Conservation (phyloP, 1,140 invertebrate species). For the Ceratina australensis region DNA sequence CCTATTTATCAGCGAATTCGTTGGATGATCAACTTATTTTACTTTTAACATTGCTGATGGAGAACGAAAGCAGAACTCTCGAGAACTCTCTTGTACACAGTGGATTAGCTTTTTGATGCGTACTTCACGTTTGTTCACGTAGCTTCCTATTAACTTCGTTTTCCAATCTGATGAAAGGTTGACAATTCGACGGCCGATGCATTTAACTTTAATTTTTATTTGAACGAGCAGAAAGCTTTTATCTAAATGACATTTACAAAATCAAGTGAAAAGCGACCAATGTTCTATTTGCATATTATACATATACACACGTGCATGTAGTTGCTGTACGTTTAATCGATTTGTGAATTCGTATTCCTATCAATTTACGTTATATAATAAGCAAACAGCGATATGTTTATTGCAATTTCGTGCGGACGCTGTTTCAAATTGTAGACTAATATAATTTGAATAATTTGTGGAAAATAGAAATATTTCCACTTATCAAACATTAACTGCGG, state of each 20-base stretch:
- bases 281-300: conserved; percentile 3
- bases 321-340: too few species aligned
- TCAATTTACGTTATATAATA: not conserved
- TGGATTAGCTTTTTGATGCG: not conserved
- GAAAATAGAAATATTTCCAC: too few species aligned
- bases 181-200: conserved; percentile 1
- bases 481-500: too few species aligned
- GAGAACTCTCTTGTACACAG: not conserved
- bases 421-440: not conserved
- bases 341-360: not conserved
- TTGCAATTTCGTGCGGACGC: not conserved
- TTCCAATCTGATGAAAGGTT: not conserved
- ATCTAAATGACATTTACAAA: conserved; percentile 34
- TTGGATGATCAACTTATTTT: too few species aligned
- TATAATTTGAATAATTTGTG: too few species aligned
- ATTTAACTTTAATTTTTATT: conserved; percentile 23
- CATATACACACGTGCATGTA: too few species aligned
- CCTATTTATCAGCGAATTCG: too few species aligned
- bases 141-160: not conserved
- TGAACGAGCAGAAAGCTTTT: conserved; percentile 11
- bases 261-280: conserved; percentile 12
- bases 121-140: too few species aligned
- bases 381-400: not conserved
- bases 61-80: not conserved
- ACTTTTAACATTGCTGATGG: too few species aligned